Percentiles rank a stretch among this genome's conserved stretches.
Evolutionary conservation across 2,888 invertebrate genomes (phyloP).

Genomic region (Nomada fabriciana): DNA sequence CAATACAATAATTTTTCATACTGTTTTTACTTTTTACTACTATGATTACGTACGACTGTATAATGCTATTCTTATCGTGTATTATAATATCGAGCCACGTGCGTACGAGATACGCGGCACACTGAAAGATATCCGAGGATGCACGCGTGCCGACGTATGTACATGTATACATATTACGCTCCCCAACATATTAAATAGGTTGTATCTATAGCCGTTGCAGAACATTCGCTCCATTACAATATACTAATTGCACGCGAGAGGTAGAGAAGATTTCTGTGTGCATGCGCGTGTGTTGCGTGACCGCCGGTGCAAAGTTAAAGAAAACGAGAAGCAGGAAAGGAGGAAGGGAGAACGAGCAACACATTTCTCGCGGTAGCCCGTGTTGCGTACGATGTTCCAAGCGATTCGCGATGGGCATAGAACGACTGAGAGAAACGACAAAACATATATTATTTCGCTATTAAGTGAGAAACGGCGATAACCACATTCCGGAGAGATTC

Average conservation of each 20-base stretch:
- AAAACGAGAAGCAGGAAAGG: not conserved
- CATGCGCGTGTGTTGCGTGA: constrained; percentile 32
- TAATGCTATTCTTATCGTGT: constrained; percentile 77
- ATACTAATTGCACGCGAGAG: constrained; percentile 42
- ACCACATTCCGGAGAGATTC: constrained; percentile 36
- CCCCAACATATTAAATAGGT: constrained; percentile 68
- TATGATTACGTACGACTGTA: constrained; percentile 79
- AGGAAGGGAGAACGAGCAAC: not conserved
- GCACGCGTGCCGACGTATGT: constrained; percentile 45
- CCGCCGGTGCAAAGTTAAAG: constrained; percentile 21
- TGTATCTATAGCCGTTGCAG: constrained; percentile 74
- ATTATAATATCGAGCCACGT: constrained; percentile 56
- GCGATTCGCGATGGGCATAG: constrained; percentile 42
- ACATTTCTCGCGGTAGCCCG: too few relatives aligned
- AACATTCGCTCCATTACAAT: constrained; percentile 58
- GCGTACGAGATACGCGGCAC: constrained; percentile 14
- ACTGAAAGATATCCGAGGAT: constrained; percentile 11
- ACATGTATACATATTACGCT: constrained; percentile 61
- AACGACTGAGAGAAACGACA: constrained; percentile 30
- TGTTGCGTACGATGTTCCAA: constrained; percentile 17
- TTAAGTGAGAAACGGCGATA: constrained; percentile 49
- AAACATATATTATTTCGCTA: constrained; percentile 46
- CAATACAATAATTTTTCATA: constrained; percentile 83
- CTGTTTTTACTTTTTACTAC: constrained; percentile 83
- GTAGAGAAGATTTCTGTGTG: constrained; percentile 48